A percentile compares a stretch with the other conserved stretches of the same genome.
Evolutionary conservation across 2,113 vertebrate genomes (phyloP).

Genomic region (Vidua macroura): DNA sequence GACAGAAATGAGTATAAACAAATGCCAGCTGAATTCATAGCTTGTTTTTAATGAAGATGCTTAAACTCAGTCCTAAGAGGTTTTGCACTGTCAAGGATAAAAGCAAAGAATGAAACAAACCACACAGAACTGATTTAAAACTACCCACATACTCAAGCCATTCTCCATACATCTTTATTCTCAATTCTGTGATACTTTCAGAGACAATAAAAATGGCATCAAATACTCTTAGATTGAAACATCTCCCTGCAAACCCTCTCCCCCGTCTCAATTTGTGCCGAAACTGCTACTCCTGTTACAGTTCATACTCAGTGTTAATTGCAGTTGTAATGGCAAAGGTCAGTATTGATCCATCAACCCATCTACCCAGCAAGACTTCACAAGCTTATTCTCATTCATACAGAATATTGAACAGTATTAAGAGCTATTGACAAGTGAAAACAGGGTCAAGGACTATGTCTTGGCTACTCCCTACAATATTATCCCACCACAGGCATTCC

Average conservation of each 20-base stretch:
- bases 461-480: background rate
- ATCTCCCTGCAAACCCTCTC: background rate
- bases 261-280: background rate
- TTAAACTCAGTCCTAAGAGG: background rate
- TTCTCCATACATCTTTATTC: background rate
- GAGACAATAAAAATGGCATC: background rate
- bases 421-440: background rate
- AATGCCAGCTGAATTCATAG: background rate
- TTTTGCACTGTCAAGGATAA: background rate
- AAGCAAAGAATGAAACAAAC: background rate
- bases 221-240: background rate
- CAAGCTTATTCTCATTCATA: slow-evolving; percentile 23
- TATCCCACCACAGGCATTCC: background rate
- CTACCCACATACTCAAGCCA: background rate
- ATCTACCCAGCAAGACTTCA: background rate
- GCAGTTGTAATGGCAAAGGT: slow-evolving; percentile 23
- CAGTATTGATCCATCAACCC: slow-evolving; percentile 37
- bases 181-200: background rate
- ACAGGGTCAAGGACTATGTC: slow-evolving; percentile 3
- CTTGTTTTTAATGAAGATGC: background rate
- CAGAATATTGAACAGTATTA: slow-evolving; percentile 5
- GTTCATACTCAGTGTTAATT: slow-evolving; percentile 37
- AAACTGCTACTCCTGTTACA: background rate
- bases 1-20: background rate
- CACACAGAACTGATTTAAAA: background rate